Evolutionary conservation across 1,140 invertebrate genomes (phyloP).

Genomic region (Zaprionus africanus): DNA sequence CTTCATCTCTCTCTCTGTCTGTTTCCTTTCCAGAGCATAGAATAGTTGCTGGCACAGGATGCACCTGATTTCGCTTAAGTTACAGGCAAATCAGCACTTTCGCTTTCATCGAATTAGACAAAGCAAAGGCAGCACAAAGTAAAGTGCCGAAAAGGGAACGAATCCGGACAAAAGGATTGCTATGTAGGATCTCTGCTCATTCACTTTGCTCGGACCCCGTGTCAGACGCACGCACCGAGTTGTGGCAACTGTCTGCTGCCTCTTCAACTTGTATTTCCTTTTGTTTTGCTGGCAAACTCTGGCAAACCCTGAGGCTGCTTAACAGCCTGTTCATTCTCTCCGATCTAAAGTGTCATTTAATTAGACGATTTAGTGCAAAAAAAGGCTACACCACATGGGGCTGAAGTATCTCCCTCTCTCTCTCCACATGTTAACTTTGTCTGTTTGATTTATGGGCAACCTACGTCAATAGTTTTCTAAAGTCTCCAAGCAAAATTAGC

Average conservation of each 20-base stretch:
- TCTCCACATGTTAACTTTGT: slow-evolving; percentile 56
- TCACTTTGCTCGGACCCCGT: slow-evolving; percentile 40
- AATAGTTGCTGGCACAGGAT: slow-evolving; percentile 49
- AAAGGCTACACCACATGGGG: slow-evolving; percentile 59
- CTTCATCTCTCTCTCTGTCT: slow-evolving; percentile 10
- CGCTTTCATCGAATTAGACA: slow-evolving; percentile 44
- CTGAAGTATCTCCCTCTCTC: not conserved
- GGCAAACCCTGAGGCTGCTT: not conserved
- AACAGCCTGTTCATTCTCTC: not conserved
- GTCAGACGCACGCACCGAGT: slow-evolving; percentile 57
- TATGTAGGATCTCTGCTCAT: slow-evolving; percentile 14
- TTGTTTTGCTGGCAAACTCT: not conserved
- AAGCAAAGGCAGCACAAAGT: slow-evolving; percentile 3
- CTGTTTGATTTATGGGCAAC: slow-evolving; percentile 72
- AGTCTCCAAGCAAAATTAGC: slow-evolving; percentile 71
- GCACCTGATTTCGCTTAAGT: slow-evolving; percentile 63
- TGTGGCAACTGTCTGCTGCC: slow-evolving; percentile 27
- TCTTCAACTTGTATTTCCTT: slow-evolving; percentile 5
- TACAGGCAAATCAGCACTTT: slow-evolving; percentile 79
- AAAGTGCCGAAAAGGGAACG: slow-evolving; percentile 8
- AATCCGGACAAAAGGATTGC: slow-evolving; percentile 3
- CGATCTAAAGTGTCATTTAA: slow-evolving; percentile 1
- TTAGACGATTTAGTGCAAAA: not conserved
- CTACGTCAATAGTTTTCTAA: slow-evolving; percentile 18
- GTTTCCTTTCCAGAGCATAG: not conserved